A percentile compares a stretch with the other conserved stretches of the same genome.
Conservation (phyloP, 2,888 invertebrate species). For the Stegana nigrithorax region DNA sequence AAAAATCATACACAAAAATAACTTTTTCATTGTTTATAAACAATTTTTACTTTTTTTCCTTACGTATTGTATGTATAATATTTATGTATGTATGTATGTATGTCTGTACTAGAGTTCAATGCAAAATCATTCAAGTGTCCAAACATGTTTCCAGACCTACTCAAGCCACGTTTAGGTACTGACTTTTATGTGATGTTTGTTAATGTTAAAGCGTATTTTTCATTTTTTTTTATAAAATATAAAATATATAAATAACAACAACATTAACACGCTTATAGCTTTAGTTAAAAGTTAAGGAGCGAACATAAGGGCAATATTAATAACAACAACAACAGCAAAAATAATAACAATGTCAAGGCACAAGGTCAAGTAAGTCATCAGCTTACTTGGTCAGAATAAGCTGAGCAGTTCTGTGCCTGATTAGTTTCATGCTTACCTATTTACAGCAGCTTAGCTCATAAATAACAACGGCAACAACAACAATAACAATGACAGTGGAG, state of each 20-base stretch:
- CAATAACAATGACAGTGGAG: no score
- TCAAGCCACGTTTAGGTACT: no score
- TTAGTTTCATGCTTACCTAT: constrained; percentile 2
- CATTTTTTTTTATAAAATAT: no score
- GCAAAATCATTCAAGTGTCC: constrained; percentile 4
- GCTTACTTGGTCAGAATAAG: not conserved
- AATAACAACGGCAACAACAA: constrained; percentile 37
- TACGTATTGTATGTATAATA: not conserved
- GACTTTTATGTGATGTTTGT: no score
- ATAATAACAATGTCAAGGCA: constrained; percentile 26
- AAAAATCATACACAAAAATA: not conserved
- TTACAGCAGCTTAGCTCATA: no score
- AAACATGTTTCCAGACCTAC: constrained; percentile 3
- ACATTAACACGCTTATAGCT: no score
- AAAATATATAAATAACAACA: no score
- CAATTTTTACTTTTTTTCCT: constrained; percentile 12
- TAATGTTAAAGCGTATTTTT: no score
- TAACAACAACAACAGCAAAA: no score
- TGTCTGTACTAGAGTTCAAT: not conserved
- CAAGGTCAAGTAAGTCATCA: constrained; percentile 40
- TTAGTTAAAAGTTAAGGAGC: no score
- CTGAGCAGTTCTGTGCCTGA: constrained; percentile 12
- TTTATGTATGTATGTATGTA: not conserved
- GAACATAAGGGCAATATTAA: no score
- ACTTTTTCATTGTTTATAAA: not conserved